These are phyloP conservation scores for Drosophila fulvimacula DNA, from an alignment of 2,888 invertebrate species.

Conservation along the genomic window DNA sequence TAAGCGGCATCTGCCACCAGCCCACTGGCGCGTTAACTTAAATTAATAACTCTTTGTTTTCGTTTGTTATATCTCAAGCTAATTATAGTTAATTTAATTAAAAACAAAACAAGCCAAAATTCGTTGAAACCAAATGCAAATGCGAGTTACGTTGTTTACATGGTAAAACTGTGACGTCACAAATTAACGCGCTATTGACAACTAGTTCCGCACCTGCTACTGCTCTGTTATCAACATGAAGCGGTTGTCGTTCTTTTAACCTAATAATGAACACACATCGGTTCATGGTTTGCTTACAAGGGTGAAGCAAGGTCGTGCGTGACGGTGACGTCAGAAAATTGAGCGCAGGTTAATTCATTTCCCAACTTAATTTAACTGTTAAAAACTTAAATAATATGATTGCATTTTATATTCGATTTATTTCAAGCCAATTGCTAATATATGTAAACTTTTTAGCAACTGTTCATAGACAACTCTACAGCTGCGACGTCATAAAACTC, in stretches of 20 bases:
- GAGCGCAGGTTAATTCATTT: no score
- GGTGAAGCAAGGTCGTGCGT: no score
- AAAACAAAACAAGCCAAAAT: conserved; percentile 38
- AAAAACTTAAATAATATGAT: not conserved
- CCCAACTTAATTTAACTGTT: no score
- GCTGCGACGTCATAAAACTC: not conserved
- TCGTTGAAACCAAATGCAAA: conserved; percentile 28
- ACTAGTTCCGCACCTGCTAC: not conserved
- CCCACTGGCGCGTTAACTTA: conserved; percentile 2
- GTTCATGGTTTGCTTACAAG: conserved; percentile 9
- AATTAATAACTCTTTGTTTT: conserved; percentile 30
- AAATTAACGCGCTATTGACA: not conserved
- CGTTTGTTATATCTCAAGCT: conserved; percentile 64
- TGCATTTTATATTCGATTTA: not conserved
- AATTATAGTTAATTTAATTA: conserved; percentile 67
- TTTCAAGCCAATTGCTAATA: not conserved
- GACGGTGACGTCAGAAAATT: not conserved
- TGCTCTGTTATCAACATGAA: not conserved
- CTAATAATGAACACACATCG: not conserved
- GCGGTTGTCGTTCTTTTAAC: no score
- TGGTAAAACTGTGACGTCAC: not conserved
- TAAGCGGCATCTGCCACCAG: conserved; percentile 84
- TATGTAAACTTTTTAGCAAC: not conserved
- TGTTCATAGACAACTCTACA: not conserved
- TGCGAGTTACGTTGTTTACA: conserved; percentile 9